phyloP scores from a whole-genome alignment of 2,797 vertebrate genomes.

The Premnoplex brunnescens region DNA sequence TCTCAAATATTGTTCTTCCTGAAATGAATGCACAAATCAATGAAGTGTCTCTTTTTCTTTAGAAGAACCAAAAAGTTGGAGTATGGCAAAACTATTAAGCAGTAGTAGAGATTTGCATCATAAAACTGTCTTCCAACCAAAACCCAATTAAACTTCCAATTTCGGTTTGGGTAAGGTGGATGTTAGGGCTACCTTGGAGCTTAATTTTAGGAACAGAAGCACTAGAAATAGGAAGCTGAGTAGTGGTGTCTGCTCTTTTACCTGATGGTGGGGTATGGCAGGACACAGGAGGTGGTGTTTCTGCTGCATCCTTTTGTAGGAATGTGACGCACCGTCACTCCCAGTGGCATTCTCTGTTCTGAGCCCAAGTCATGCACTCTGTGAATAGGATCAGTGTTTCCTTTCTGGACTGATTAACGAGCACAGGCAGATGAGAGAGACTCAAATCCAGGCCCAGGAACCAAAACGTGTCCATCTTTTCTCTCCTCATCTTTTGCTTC shows the following conservation, averaged over 20 bases:
- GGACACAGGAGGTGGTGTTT: background rate
- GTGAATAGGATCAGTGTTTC: background rate
- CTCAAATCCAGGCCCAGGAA: constrained; percentile 7
- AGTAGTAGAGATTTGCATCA: background rate
- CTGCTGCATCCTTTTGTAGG: background rate
- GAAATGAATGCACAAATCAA: background rate
- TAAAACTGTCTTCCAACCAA: background rate
- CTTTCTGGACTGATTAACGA: constrained; percentile 37
- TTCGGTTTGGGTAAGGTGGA: background rate
- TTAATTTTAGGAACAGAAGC: background rate
- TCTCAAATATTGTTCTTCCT: background rate
- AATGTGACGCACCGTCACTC: background rate
- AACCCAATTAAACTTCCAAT: background rate
- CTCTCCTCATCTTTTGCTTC: constrained; percentile 22
- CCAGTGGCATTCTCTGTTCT: background rate
- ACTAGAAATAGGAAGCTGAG: background rate
- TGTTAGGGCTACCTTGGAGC: background rate
- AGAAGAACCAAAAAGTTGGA: background rate
- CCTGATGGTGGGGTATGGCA: background rate
- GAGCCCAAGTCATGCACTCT: background rate
- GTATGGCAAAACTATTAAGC: background rate
- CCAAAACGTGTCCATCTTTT: constrained; percentile 36
- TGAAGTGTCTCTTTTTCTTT: background rate
- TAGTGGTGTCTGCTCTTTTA: background rate
- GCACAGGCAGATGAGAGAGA: constrained; percentile 35